A percentile compares a stretch with the other conserved stretches of the same genome.
Conservation (phyloP, 1,140 invertebrate species). For the Panonychus citri region DNA sequence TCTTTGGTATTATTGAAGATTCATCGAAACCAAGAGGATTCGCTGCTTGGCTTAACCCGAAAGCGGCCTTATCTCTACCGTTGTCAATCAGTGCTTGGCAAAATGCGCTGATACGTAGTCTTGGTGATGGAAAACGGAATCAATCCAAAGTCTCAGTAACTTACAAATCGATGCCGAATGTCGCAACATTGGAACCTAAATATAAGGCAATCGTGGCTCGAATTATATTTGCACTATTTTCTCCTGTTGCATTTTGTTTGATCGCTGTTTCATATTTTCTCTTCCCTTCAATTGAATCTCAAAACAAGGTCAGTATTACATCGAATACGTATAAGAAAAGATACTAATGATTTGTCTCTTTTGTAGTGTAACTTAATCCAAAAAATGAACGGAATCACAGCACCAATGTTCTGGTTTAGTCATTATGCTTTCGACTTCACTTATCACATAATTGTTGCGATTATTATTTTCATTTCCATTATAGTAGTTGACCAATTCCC, state of each 20-base stretch:
- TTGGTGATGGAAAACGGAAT: no score
- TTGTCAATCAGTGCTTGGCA: no score
- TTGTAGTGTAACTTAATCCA: neutral
- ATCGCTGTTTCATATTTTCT: neutral
- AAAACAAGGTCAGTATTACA: neutral
- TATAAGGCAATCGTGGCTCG: no score
- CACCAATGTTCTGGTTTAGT: neutral
- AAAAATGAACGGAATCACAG: neutral
- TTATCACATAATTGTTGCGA: neutral
- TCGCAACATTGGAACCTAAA: no score
- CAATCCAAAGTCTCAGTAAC: no score
- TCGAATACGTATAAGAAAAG: neutral
- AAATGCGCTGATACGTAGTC: no score
- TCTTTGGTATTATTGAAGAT: no score
- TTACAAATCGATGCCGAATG: no score
- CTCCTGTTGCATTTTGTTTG: neutral
- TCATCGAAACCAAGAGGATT: no score
- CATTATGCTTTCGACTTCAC: neutral
- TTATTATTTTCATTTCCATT: slow-evolving; percentile 5
- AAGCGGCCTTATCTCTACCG: no score
- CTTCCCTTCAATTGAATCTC: neutral
- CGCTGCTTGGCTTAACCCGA: no score
- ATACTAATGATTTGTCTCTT: neutral
- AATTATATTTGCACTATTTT: no score
- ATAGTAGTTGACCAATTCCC: neutral